phyloP scores from a whole-genome alignment of 1,140 invertebrate genomes.

The Brachionus calyciflorus region DNA sequence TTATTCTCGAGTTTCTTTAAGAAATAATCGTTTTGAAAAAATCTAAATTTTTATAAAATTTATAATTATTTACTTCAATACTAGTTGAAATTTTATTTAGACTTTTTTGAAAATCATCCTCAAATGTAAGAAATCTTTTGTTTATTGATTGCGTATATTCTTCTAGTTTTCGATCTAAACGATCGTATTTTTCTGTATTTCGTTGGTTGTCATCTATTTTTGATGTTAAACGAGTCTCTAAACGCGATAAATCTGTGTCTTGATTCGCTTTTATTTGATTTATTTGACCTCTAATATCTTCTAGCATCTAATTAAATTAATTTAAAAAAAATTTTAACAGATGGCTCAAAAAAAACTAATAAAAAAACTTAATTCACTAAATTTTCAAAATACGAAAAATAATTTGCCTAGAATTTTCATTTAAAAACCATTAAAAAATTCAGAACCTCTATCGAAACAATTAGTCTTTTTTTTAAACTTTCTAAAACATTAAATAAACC shows the following conservation, averaged over 20 bases:
- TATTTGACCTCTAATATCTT: conserved; percentile 19
- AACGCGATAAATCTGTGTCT: conserved; percentile 17
- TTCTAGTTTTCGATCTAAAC: conserved; percentile 39
- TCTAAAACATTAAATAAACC: too few relatives aligned
- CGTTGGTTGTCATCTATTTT: conserved; percentile 38
- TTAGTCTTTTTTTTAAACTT: too few relatives aligned
- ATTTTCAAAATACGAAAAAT: too few relatives aligned
- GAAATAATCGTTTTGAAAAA: too few relatives aligned
- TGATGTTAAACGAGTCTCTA: neutral
- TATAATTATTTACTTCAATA: conserved; percentile 19
- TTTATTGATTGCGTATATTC: conserved; percentile 42
- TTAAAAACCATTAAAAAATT: too few relatives aligned
- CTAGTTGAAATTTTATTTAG: conserved; percentile 35
- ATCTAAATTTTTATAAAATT: neutral
- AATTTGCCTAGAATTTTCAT: too few relatives aligned
- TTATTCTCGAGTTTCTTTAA: conserved; percentile 33
- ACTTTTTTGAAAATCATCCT: conserved; percentile 39
- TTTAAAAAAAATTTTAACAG: too few relatives aligned
- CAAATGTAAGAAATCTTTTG: conserved; percentile 42
- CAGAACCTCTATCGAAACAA: too few relatives aligned
- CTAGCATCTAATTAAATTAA: too few relatives aligned
- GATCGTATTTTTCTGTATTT: conserved; percentile 38
- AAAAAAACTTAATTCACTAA: neutral
- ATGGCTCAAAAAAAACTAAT: neutral
- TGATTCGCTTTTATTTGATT: conserved; percentile 26